phyloP scores from a whole-genome alignment of 2,888 invertebrate genomes.

The Opisthograptis luteolata region DNA sequence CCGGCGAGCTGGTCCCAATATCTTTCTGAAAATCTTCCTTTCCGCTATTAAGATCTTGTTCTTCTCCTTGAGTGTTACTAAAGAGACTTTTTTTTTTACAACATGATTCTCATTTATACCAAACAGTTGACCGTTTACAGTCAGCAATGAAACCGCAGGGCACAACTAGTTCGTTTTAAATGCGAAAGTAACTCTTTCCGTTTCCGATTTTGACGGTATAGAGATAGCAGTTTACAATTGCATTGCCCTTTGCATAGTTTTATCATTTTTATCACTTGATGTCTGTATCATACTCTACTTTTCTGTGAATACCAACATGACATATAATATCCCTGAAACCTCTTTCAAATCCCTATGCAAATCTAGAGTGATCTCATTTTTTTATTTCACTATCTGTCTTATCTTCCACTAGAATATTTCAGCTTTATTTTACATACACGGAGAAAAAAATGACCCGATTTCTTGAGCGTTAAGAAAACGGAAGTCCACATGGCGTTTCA shows the following conservation, averaged over 20 bases:
- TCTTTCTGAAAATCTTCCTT: too few relatives aligned
- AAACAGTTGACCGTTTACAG: too few relatives aligned
- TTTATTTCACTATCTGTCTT: constrained; percentile 9
- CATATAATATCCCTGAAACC: background rate
- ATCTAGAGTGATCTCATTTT: constrained; percentile 28
- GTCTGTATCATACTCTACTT: constrained; percentile 7
- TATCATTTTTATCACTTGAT: constrained; percentile 5
- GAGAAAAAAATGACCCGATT: constrained; percentile 16
- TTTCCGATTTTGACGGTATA: too few relatives aligned
- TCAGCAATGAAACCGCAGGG: too few relatives aligned
- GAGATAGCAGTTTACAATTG: too few relatives aligned
- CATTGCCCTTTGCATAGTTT: background rate
- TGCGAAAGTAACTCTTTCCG: too few relatives aligned
- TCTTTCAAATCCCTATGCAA: constrained; percentile 12
- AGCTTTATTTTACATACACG: background rate
- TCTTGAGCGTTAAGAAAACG: constrained; percentile 10
- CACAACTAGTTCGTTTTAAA: too few relatives aligned
- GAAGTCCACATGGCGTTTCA: constrained; percentile 18
- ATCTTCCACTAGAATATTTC: constrained; percentile 1
- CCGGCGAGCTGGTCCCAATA: too few relatives aligned
- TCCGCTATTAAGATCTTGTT: too few relatives aligned
- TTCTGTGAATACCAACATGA: constrained; percentile 2
- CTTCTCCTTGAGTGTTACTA: too few relatives aligned
- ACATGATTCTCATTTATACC: too few relatives aligned
- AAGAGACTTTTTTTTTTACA: too few relatives aligned